Evolutionary conservation across 2,797 vertebrate species (phyloP).

Genomic region (Falco cherrug): DNA sequence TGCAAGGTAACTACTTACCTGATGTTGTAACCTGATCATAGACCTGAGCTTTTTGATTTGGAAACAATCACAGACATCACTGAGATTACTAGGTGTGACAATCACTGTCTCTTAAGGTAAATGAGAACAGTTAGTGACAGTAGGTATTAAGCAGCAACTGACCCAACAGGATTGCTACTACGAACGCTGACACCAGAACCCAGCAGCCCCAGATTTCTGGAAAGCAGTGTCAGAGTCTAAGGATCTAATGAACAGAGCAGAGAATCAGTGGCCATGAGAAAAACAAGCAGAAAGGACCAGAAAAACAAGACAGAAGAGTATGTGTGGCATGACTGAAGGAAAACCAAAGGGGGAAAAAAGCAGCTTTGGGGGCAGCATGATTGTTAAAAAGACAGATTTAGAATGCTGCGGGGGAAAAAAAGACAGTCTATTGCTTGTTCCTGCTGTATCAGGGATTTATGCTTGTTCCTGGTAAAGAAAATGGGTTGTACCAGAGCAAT

Average conservation of each 20-base stretch:
- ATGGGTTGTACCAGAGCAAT: not conserved
- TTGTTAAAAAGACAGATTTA: constrained; percentile 29
- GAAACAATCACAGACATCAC: not conserved
- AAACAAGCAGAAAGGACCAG: not conserved
- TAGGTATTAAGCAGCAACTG: not conserved
- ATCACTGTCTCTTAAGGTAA: not conserved
- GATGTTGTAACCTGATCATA: not conserved
- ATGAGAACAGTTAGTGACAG: not conserved
- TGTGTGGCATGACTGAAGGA: not conserved
- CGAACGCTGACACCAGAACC: not conserved
- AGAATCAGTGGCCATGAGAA: not conserved
- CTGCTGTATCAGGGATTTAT: constrained; percentile 5
- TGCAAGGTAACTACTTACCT: not conserved
- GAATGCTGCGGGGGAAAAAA: not conserved
- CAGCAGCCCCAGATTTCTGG: not conserved
- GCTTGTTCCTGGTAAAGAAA: not conserved
- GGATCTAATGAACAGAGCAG: not conserved
- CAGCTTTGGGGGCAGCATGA: not conserved
- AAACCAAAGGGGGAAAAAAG: not conserved
- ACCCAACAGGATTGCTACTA: not conserved
- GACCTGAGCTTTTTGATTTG: not conserved
- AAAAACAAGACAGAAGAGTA: not conserved
- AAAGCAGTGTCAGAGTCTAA: not conserved
- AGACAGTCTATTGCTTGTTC: not conserved
- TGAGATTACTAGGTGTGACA: not conserved